Evolutionary conservation across 2,113 vertebrate species (phyloP), one percentile per base, ranked within the genome.

Genomic region (Seriola dumerili): DNA sequence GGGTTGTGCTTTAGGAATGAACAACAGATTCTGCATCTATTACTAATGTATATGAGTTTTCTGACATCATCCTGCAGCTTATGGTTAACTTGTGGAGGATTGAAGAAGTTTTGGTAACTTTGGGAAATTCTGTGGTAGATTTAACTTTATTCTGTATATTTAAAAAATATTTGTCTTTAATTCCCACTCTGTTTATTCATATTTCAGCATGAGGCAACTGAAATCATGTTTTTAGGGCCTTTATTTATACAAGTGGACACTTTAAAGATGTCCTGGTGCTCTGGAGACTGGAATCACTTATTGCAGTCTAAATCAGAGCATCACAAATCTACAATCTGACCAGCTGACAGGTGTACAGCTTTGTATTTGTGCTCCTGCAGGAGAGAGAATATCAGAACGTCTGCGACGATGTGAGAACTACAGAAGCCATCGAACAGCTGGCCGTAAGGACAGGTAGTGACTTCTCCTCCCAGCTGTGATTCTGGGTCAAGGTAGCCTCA

Each of bases 361-460:
- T 63, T 14, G 61, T 48, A 34, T 42, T 29, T 34, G 62, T 21
- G 61, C 44, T 25, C 66, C 16, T 10, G 8, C 72, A 19, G 48
- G 42, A 40, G 12, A 64, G 58, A 1, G 12, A 54, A 52, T 0
- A 21, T 23, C 32, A 29, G 23, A 42, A 36, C 46, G n/a, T 72
- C 63, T 42, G 38, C 2, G 29, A 29, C 29, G 29, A 29, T 29
- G 29, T 29, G 29, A 29, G 29, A 17, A 1, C 11, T 54, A 57
- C 52, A 46, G 21, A 32, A 14, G n/a, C 50, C 63, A 85, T 80
- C 71, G 62, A 85, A 70, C 86, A 85, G 52, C 63, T 68, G 76
- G 52, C 62, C 71, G 5, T 29, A 34, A 75, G 48, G 42, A 57
- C 36, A 65, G 40, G 55, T 42, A 34, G 81, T 8, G 23, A 66